Evolutionary conservation across 2,113 vertebrate species (phyloP).

Genomic region (Tamias sibiricus): DNA sequence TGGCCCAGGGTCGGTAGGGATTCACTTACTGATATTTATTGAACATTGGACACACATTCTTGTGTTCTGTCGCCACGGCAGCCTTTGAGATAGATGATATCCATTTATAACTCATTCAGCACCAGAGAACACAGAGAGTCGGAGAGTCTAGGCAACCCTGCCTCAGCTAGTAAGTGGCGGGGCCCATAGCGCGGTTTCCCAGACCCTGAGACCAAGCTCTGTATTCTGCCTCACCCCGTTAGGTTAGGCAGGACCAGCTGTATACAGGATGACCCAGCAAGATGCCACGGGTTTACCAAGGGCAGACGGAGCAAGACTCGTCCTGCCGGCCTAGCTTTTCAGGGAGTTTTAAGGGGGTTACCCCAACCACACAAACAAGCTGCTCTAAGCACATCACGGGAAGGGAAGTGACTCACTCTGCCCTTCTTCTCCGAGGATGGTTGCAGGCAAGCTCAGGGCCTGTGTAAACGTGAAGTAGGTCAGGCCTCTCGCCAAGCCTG

Average conservation of each 20-base stretch:
- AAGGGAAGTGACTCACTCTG: background rate
- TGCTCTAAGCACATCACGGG: background rate
- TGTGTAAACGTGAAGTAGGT: slow-evolving; percentile 1
- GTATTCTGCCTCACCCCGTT: background rate
- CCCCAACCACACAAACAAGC: background rate
- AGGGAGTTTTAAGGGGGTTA: background rate
- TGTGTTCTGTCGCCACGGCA: accelerated
- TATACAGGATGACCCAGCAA: accelerated
- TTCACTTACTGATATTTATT: background rate
- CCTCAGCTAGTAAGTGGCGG: accelerated
- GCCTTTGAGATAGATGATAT: background rate
- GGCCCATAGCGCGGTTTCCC: background rate
- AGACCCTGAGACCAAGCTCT: accelerated
- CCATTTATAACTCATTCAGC: background rate
- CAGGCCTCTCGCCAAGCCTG: slow-evolving; percentile 44
- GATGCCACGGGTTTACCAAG: accelerated
- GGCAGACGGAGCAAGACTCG: background rate
- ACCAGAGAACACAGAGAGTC: background rate
- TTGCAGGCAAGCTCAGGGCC: background rate
- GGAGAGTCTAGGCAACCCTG: background rate
- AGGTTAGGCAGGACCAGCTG: background rate
- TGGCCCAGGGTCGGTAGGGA: accelerated
- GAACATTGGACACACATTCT: accelerated
- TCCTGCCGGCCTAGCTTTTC: background rate
- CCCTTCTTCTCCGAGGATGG: background rate